A percentile compares a stretch with the other conserved stretches of the same genome.
These are phyloP conservation scores for Anguilla anguilla DNA, from an alignment of 2,797 vertebrate genomes.

Conservation along the genomic window DNA sequence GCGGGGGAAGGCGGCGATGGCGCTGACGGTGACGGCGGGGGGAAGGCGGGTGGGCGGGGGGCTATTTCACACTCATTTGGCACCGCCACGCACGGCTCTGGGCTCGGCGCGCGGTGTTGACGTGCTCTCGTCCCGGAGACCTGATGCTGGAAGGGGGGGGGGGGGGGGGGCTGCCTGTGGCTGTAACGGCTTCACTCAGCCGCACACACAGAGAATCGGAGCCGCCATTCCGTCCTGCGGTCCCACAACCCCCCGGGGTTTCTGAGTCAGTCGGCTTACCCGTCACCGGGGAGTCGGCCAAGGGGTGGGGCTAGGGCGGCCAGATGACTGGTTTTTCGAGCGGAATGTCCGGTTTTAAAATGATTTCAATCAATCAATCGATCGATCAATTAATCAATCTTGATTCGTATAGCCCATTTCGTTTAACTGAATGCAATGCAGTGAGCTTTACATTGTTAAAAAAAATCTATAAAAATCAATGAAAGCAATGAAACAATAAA, in stretches of 20 bases:
- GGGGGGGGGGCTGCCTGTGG: background rate
- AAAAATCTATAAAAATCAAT: too few species aligned
- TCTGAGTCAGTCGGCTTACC: background rate
- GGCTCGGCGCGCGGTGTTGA: background rate
- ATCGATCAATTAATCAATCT: too few species aligned
- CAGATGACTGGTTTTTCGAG: too few species aligned
- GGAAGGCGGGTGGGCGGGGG: background rate
- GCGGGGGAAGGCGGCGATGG: background rate
- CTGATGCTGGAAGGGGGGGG: background rate
- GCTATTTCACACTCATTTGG: slow-evolving; percentile 21
- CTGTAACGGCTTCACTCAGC: slow-evolving; percentile 1
- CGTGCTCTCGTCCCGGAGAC: background rate
- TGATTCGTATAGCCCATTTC: too few species aligned
- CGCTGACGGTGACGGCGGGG: background rate
- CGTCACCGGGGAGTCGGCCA: background rate
- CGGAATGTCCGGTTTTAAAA: too few species aligned
- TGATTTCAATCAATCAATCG: too few species aligned
- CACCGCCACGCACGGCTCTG: background rate
- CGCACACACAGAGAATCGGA: too few species aligned
- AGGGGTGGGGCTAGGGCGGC: too few species aligned
- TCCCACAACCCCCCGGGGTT: background rate
- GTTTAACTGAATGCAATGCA: too few species aligned
- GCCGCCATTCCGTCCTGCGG: background rate
- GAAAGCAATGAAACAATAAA: too few species aligned
- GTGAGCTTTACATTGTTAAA: too few species aligned